These are phyloP conservation scores for Salvator merianae DNA, from an alignment of 2,113 vertebrate genomes.

Conservation along the genomic window DNA sequence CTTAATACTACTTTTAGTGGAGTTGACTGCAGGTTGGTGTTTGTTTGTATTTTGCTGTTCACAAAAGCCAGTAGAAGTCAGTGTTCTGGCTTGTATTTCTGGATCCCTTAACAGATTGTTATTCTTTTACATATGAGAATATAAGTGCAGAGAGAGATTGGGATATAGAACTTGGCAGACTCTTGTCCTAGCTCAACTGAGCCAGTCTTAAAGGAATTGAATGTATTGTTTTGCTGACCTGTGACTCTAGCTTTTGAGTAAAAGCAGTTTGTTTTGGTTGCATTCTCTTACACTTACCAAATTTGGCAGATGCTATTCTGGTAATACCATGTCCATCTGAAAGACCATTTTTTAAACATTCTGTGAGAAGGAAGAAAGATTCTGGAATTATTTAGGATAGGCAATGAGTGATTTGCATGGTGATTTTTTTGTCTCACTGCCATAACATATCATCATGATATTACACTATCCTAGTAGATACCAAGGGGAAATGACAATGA, in stretches of 20 bases:
- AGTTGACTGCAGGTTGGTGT: slow-evolving; percentile 51
- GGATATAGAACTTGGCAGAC: background rate
- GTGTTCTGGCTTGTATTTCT: slow-evolving; percentile 20
- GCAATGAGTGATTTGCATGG: background rate
- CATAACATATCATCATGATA: background rate
- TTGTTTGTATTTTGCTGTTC: slow-evolving; percentile 23
- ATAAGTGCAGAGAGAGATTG: background rate
- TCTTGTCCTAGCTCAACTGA: background rate
- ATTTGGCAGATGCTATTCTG: background rate
- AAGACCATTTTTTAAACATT: background rate
- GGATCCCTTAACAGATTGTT: background rate
- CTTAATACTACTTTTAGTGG: slow-evolving; percentile 25
- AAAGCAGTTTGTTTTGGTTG: background rate
- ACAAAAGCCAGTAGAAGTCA: background rate
- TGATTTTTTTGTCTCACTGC: background rate
- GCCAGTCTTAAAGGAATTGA: background rate
- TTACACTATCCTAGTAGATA: no score
- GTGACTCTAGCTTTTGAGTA: background rate
- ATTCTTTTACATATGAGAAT: background rate
- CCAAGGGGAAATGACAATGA: background rate
- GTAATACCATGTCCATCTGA: background rate
- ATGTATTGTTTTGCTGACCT: background rate
- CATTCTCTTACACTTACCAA: background rate
- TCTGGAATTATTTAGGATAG: background rate
- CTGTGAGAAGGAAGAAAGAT: background rate